These are phyloP conservation scores for Corythornis cristatus DNA, from an alignment of 2,113 vertebrate species.

Conservation along the genomic window DNA sequence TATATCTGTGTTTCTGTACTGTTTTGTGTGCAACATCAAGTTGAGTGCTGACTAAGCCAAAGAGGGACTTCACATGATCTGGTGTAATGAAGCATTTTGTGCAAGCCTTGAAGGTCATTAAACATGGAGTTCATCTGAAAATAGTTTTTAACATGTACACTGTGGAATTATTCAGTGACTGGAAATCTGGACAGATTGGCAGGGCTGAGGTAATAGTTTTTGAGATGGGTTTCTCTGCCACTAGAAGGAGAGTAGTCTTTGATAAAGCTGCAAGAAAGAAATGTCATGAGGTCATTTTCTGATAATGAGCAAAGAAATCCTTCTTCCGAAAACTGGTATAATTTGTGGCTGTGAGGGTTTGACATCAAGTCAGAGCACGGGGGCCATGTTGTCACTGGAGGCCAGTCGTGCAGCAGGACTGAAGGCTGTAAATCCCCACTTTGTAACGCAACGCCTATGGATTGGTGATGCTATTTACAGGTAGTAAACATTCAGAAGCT, in stretches of 20 bases:
- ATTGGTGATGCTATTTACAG: neutral
- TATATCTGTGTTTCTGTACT: neutral
- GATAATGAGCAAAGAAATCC: neutral
- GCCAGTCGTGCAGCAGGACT: neutral
- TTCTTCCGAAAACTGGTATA: fast-evolving
- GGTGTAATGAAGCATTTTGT: neutral
- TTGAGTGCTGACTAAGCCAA: neutral
- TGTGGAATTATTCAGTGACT: neutral
- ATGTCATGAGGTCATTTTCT: neutral
- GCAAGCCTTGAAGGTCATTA: neutral
- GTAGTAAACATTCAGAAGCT: neutral
- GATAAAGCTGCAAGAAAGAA: neutral
- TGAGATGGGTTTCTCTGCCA: neutral
- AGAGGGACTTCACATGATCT: neutral
- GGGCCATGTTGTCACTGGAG: fast-evolving
- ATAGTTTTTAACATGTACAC: neutral
- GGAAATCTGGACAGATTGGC: neutral
- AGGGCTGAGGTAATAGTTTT: neutral
- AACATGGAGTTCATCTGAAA: neutral
- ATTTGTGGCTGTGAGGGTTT: neutral
- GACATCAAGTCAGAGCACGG: neutral
- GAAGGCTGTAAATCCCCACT: neutral
- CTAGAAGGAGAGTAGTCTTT: neutral
- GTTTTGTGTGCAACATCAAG: neutral
- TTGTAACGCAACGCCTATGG: fast-evolving